phyloP scores from a whole-genome alignment of 2,888 invertebrate genomes.

The Andricus curvator region DNA sequence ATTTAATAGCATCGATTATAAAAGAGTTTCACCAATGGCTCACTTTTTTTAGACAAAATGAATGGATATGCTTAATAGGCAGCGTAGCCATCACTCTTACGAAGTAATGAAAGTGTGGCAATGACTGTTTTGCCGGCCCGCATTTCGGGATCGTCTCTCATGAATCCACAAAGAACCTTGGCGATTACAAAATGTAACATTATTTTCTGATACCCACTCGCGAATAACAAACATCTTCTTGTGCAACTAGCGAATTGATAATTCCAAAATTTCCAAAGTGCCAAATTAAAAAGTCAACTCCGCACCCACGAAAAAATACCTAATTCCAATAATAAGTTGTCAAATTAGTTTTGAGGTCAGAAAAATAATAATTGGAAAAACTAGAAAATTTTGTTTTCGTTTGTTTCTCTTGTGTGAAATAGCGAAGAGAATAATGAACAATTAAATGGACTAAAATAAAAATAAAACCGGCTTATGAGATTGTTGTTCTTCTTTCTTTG shows the following conservation, averaged over 20 bases:
- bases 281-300: slow-evolving; percentile 6
- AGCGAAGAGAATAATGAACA: background rate
- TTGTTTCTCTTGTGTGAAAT: too few species aligned
- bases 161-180: slow-evolving; percentile 18
- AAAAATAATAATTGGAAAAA: background rate
- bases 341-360: background rate
- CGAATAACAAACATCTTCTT: background rate
- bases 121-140: slow-evolving; percentile 22
- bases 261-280: background rate
- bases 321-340: background rate
- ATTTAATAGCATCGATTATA: background rate
- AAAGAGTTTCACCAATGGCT: background rate
- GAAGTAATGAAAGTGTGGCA: slow-evolving; percentile 13
- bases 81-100: slow-evolving; percentile 22
- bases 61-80: background rate
- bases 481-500: slow-evolving; percentile 10
- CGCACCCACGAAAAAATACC: background rate
- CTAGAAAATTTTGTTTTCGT: background rate
- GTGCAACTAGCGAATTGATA: slow-evolving; percentile 4
- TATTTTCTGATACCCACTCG: slow-evolving; percentile 18
- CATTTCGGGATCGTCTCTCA: slow-evolving; percentile 35
- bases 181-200: slow-evolving; percentile 35
- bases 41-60: background rate
- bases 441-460: background rate
- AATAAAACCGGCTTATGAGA: background rate